Conservation (phyloP, 2,113 vertebrate species). For the Campylomormyrus tamandua region DNA sequence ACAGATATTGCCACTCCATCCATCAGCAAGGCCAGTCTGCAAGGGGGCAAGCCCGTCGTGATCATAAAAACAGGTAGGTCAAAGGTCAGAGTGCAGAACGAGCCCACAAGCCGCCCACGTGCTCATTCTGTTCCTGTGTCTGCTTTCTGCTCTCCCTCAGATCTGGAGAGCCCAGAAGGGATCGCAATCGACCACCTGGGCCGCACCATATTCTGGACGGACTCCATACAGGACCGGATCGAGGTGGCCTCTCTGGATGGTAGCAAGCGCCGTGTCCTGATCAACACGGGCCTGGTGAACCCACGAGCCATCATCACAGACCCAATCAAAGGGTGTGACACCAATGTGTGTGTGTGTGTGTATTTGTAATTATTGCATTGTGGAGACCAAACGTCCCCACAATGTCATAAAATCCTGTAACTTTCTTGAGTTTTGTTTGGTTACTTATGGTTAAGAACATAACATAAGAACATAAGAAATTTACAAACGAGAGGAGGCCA, state of each 20-base stretch:
- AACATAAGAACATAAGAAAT: no score
- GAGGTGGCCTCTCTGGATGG: slow-evolving; percentile 84
- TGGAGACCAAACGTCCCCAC: no score
- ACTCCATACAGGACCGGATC: slow-evolving; percentile 78
- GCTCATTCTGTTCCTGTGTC: not conserved
- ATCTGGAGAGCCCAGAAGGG: slow-evolving; percentile 84
- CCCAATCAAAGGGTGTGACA: slow-evolving; percentile 67
- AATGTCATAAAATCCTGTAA: no score
- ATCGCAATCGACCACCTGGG: slow-evolving; percentile 79
- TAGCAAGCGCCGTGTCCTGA: slow-evolving; percentile 71
- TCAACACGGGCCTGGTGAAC: slow-evolving; percentile 76
- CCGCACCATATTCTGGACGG: slow-evolving; percentile 90
- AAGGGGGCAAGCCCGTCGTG: slow-evolving; percentile 64
- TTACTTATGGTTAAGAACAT: no score
- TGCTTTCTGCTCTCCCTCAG: slow-evolving; percentile 45
- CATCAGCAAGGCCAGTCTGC: slow-evolving; percentile 72
- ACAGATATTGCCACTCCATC: slow-evolving; percentile 81
- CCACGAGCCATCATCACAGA: slow-evolving; percentile 78
- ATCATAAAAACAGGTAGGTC: slow-evolving; percentile 71
- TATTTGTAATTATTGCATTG: no score
- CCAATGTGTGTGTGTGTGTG: not conserved
- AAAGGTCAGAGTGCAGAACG: not conserved
- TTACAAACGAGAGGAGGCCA: no score
- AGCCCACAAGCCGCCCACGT: not conserved
- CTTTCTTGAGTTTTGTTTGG: no score